Percentiles rank a stretch among this genome's conserved stretches.
phyloP scores from a whole-genome alignment of 2,888 invertebrate species.

The Torymus aiolomorphi region DNA sequence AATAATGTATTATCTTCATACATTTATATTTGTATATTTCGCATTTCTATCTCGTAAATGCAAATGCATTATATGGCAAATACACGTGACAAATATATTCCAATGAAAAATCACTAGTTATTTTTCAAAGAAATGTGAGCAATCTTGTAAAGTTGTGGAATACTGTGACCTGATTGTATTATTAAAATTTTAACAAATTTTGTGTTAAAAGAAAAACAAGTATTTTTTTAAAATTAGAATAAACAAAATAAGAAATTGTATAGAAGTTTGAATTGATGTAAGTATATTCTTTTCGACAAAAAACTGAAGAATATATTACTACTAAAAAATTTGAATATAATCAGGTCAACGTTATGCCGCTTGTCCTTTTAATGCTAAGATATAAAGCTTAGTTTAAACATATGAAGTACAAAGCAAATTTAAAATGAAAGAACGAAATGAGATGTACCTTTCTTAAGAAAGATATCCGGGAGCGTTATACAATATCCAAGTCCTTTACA shows the following conservation, averaged over 20 bases:
- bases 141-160: conserved; percentile 35
- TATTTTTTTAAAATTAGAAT: too few relatives aligned
- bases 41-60: conserved; percentile 31
- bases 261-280: conserved; percentile 2
- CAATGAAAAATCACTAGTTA: not conserved
- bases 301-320: not conserved
- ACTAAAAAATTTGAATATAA: conserved; percentile 15
- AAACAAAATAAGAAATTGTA: too few relatives aligned
- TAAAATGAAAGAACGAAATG: conserved; percentile 56
- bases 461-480: conserved; percentile 41
- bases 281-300: conserved; percentile 10
- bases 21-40: conserved; percentile 4
- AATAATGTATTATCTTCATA: not conserved
- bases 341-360: conserved; percentile 40
- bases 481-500: conserved; percentile 59
- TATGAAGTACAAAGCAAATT: conserved; percentile 54
- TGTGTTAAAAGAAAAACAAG: conserved; percentile 6
- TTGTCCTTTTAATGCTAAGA: conserved; percentile 22
- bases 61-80: conserved; percentile 25
- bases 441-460: conserved; percentile 54
- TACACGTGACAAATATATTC: conserved; percentile 21
- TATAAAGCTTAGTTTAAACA: conserved; percentile 39
- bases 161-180: conserved; percentile 41
- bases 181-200: conserved; percentile 25
- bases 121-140: conserved; percentile 40